Evolutionary conservation across 2,888 invertebrate genomes (phyloP).

Genomic region (Choreutis nemorana): DNA sequence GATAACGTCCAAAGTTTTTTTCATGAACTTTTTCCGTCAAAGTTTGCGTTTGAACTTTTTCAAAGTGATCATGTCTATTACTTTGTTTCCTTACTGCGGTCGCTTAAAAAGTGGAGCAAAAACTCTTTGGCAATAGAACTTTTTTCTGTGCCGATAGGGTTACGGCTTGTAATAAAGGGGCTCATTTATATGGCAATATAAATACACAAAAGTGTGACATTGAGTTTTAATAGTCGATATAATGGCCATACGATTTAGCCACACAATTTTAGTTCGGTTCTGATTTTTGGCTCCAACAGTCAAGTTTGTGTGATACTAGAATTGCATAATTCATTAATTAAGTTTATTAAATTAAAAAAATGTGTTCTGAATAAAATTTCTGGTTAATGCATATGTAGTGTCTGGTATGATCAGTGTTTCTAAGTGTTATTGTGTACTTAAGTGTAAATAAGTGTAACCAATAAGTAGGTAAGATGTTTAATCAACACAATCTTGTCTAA

Average conservation of each 20-base stretch:
- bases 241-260: conserved; percentile 33
- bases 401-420: no score
- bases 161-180: conserved; percentile 26
- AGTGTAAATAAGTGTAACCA: no score
- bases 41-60: conserved; percentile 19
- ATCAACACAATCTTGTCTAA: no score
- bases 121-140: conserved; percentile 34
- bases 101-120: conserved; percentile 54
- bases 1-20: conserved; percentile 19
- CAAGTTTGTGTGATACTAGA: conserved; percentile 23
- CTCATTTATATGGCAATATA: conserved; percentile 49
- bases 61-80: conserved; percentile 16
- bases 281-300: conserved; percentile 35
- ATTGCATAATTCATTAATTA: not conserved
- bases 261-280: conserved; percentile 37
- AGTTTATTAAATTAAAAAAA: no score
- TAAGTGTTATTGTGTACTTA: no score
- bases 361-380: no score
- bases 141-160: conserved; percentile 39
- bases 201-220: conserved; percentile 45
- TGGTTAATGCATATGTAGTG: no score
- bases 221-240: conserved; percentile 40
- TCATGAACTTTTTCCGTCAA: conserved; percentile 9
- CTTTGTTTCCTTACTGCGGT: conserved; percentile 55
- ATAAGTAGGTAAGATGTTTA: no score